These are phyloP conservation scores for Amblyopsis hoosieri DNA, from an alignment of 2,797 vertebrate species.

Conservation along the genomic window DNA sequence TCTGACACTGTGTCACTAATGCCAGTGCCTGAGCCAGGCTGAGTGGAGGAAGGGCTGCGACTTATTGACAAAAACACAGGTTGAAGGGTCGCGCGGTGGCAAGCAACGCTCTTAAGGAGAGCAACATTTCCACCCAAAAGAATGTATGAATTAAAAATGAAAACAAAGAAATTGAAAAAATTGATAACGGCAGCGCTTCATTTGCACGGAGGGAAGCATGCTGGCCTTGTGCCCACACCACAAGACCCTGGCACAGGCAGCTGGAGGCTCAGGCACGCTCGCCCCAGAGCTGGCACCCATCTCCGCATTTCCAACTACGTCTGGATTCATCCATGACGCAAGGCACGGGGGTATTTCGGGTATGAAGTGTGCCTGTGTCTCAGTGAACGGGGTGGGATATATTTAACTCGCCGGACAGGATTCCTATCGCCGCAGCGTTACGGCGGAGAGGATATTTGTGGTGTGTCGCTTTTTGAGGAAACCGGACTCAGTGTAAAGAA, in stretches of 20 bases:
- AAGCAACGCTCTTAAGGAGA: slow-evolving; percentile 19
- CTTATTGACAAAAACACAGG: background rate
- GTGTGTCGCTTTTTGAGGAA: slow-evolving; percentile 60
- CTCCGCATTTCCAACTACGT: slow-evolving; percentile 46
- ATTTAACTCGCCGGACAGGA: slow-evolving; percentile 72
- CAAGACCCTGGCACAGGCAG: slow-evolving; percentile 62
- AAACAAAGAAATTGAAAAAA: too few relatives aligned
- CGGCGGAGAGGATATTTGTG: slow-evolving; percentile 73
- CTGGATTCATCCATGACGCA: slow-evolving; percentile 69
- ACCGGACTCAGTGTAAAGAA: slow-evolving; percentile 55
- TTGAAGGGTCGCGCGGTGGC: slow-evolving; percentile 21
- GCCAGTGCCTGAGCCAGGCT: background rate
- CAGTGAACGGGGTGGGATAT: slow-evolving; percentile 59
- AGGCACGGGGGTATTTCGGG: slow-evolving; percentile 69
- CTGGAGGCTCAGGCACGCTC: slow-evolving; percentile 38
- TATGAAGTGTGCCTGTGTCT: slow-evolving; percentile 64
- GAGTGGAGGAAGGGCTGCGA: background rate
- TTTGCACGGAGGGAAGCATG: slow-evolving; percentile 58
- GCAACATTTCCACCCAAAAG: background rate
- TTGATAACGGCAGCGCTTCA: slow-evolving; percentile 43
- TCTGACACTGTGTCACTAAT: slow-evolving; percentile 44
- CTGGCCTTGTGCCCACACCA: slow-evolving; percentile 62
- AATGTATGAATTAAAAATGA: too few relatives aligned
- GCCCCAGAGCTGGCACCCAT: slow-evolving; percentile 55
- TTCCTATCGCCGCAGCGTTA: slow-evolving; percentile 70